phyloP scores from a whole-genome alignment of 1,140 invertebrate genomes.

The Pseudomyrmex concolor region DNA sequence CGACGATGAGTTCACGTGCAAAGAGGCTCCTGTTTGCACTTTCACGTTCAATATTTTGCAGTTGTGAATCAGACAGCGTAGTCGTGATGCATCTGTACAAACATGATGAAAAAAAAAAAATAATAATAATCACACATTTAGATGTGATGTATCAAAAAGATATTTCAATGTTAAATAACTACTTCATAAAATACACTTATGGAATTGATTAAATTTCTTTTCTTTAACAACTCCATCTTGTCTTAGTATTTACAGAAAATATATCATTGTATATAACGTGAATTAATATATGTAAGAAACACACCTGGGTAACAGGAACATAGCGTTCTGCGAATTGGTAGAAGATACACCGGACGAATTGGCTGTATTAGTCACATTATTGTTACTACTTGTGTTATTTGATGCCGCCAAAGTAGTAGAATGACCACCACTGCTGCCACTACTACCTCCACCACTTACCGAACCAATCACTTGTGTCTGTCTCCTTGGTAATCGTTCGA shows the following conservation, averaged over 20 bases:
- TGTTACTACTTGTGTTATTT: constrained; percentile 81
- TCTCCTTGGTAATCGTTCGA: constrained; percentile 93
- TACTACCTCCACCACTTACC: constrained; percentile 78
- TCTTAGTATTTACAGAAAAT: too few relatives aligned
- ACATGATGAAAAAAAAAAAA: constrained; percentile 49
- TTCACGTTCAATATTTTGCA: constrained; percentile 86
- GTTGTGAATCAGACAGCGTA: constrained; percentile 85
- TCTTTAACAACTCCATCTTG: background rate
- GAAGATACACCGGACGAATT: constrained; percentile 81
- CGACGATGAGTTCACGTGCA: constrained; percentile 89
- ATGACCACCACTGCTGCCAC: constrained; percentile 82
- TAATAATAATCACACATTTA: background rate
- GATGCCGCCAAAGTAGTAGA: constrained; percentile 81
- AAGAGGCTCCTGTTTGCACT: constrained; percentile 89
- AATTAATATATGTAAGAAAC: background rate
- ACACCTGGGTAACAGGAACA: constrained; percentile 88
- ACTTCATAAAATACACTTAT: too few relatives aligned
- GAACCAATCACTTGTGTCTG: constrained; percentile 86
- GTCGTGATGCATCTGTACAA: constrained; percentile 87
- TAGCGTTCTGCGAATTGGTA: constrained; percentile 84
- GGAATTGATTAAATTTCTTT: background rate
- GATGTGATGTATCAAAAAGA: constrained; percentile 11
- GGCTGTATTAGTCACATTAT: constrained; percentile 82
- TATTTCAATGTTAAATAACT: too few relatives aligned
- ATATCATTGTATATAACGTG: background rate